phyloP scores from a whole-genome alignment of 1,140 invertebrate species.

The Halictus rubicundus region DNA sequence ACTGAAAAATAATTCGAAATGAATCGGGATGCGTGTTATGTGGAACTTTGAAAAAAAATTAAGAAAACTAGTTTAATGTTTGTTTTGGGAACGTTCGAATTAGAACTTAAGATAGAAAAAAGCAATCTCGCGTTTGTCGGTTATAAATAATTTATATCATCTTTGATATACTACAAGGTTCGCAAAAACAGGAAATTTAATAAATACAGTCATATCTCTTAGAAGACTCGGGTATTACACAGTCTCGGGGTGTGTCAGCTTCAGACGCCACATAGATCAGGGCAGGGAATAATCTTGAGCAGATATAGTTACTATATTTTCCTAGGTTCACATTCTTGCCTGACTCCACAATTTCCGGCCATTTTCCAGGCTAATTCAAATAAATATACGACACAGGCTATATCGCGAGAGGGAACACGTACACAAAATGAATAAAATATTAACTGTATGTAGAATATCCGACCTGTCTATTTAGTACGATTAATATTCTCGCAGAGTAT shows the following conservation, averaged over 20 bases:
- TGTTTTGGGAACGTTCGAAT: too few species aligned
- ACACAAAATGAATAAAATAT: not conserved
- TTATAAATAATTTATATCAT: not conserved
- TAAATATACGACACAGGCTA: conserved; percentile 2
- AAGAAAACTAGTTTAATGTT: too few species aligned
- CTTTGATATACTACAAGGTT: not conserved
- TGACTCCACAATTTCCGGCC: not conserved
- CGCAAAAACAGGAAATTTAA: not conserved
- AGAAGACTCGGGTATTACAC: not conserved
- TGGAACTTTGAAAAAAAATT: too few species aligned
- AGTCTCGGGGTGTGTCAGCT: conserved; percentile 9
- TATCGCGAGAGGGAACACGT: not conserved
- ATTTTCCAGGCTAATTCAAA: not conserved
- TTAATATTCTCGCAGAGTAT: not conserved
- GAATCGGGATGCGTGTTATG: too few species aligned
- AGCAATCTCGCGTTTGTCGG: not conserved
- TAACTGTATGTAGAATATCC: not conserved
- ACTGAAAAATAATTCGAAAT: too few species aligned
- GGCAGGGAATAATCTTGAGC: conserved; percentile 26
- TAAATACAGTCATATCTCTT: not conserved
- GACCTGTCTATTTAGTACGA: not conserved
- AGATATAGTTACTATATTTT: not conserved
- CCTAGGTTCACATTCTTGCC: not conserved
- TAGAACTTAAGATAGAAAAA: too few species aligned
- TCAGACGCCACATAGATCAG: conserved; percentile 13